A percentile compares a stretch with the other conserved stretches of the same genome.
Conservation (phyloP, 2,113 vertebrate species). For the Saccopteryx leptura region DNA sequence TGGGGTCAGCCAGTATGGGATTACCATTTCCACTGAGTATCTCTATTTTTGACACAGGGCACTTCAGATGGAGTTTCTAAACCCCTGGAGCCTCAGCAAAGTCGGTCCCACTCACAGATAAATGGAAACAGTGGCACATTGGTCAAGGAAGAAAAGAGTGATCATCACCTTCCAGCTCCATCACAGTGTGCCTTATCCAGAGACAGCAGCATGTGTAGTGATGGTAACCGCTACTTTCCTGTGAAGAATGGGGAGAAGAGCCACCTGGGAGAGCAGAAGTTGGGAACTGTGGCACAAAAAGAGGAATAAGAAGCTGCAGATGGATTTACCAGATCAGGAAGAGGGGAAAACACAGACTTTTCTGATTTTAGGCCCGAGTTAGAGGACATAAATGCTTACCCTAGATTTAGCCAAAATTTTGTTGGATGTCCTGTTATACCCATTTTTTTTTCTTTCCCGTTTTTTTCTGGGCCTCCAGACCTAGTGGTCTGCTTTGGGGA, state of each 20-base stretch:
- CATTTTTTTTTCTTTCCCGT: conserved; percentile 41
- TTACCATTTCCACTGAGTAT: conserved; percentile 50
- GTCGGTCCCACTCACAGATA: conserved; percentile 87
- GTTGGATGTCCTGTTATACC: conserved; percentile 7
- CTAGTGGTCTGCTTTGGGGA: conserved; percentile 24
- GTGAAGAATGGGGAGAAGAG: conserved; percentile 89
- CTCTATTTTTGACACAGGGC: conserved; percentile 83
- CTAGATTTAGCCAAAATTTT: conserved; percentile 61
- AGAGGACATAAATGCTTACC: conserved; percentile 67
- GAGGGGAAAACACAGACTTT: conserved; percentile 73
- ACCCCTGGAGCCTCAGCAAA: conserved; percentile 86
- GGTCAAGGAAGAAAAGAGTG: conserved; percentile 89
- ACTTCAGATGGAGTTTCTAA: conserved; percentile 90
- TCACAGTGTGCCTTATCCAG: conserved; percentile 94
- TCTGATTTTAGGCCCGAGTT: conserved; percentile 78
- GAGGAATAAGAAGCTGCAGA: conserved; percentile 88
- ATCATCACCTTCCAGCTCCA: conserved; percentile 87
- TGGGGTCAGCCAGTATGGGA: neutral
- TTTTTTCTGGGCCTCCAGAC: conserved; percentile 53
- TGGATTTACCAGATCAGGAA: conserved; percentile 61
- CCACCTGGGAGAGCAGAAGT: conserved; percentile 93
- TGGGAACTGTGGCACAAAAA: conserved; percentile 91
- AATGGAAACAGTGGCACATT: conserved; percentile 91
- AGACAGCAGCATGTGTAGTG: conserved; percentile 89
- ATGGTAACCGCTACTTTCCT: conserved; percentile 81